Evolutionary conservation across 2,797 vertebrate species (phyloP).

Genomic region (Anniella stebbinsi): DNA sequence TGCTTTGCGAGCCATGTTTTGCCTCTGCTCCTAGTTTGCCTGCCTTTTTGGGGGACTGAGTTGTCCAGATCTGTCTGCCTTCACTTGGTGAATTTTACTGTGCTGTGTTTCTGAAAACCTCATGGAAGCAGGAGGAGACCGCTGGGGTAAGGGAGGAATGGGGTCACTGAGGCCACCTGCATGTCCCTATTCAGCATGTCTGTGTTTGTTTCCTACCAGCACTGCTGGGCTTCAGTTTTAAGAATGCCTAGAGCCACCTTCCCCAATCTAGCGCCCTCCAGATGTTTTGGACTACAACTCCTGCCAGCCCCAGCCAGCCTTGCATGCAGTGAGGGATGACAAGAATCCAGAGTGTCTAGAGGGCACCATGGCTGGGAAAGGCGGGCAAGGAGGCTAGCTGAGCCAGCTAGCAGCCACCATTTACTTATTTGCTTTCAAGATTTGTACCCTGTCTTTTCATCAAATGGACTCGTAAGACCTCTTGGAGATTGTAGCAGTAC

Average conservation of each 20-base stretch:
- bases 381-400: background rate
- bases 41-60: background rate
- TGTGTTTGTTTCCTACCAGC: slow-evolving; percentile 49
- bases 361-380: too few species aligned
- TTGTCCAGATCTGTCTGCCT: slow-evolving; percentile 27
- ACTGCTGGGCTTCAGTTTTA: slow-evolving; percentile 34
- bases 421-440: background rate
- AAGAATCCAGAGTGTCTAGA: too few species aligned
- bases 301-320: too few species aligned
- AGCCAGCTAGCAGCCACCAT: background rate
- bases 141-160: slow-evolving; percentile 37
- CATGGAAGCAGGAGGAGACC: slow-evolving; percentile 24
- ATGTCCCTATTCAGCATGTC: slow-evolving; percentile 64
- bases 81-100: slow-evolving; percentile 57
- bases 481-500: background rate
- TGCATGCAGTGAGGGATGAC: too few species aligned
- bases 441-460: background rate
- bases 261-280: too few species aligned
- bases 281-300: too few species aligned
- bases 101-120: slow-evolving; percentile 65
- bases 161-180: slow-evolving; percentile 49
- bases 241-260: background rate
- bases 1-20: slow-evolving; percentile 56
- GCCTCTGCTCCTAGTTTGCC: background rate
- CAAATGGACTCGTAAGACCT: background rate